A percentile compares a stretch with the other conserved stretches of the same genome.
Conservation (phyloP, 1,140 invertebrate genomes). For the Bombus superbus region DNA sequence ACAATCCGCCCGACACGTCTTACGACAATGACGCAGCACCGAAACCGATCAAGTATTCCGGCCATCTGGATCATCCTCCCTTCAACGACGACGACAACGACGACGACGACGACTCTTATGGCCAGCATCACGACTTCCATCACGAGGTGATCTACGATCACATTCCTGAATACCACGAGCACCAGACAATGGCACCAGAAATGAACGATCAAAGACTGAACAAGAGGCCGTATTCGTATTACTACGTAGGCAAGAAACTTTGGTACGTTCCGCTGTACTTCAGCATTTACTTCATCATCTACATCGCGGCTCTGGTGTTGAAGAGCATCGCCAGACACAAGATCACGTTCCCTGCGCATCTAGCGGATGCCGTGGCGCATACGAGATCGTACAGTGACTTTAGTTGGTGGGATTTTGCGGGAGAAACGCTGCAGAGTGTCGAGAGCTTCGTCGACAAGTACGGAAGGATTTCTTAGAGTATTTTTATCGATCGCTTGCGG, state of each 20-base stretch:
- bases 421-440: slow-evolving; percentile 64
- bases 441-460: slow-evolving; percentile 66
- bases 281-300: slow-evolving; percentile 92
- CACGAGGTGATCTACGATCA: slow-evolving; percentile 79
- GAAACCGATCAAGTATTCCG: slow-evolving; percentile 67
- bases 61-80: slow-evolving; percentile 58
- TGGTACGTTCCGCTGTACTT: slow-evolving; percentile 93
- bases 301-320: slow-evolving; percentile 89
- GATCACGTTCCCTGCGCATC: slow-evolving; percentile 81
- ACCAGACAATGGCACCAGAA: slow-evolving; percentile 79
- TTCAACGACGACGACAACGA: slow-evolving; percentile 37
- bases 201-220: slow-evolving; percentile 86
- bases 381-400: slow-evolving; percentile 46
- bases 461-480: neutral
- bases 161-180: slow-evolving; percentile 73
- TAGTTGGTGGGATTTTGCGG: slow-evolving; percentile 67
- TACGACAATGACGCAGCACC: slow-evolving; percentile 60
- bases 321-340: slow-evolving; percentile 91
- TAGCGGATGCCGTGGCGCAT: slow-evolving; percentile 69
- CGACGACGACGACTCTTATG: slow-evolving; percentile 40
- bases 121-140: slow-evolving; percentile 81
- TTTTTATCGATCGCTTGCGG: neutral
- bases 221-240: slow-evolving; percentile 90
- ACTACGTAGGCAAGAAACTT: slow-evolving; percentile 90
- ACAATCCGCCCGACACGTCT: slow-evolving; percentile 21